Evolutionary conservation across 2,113 vertebrate species (phyloP).

Genomic region (Crotalus helleri): DNA sequence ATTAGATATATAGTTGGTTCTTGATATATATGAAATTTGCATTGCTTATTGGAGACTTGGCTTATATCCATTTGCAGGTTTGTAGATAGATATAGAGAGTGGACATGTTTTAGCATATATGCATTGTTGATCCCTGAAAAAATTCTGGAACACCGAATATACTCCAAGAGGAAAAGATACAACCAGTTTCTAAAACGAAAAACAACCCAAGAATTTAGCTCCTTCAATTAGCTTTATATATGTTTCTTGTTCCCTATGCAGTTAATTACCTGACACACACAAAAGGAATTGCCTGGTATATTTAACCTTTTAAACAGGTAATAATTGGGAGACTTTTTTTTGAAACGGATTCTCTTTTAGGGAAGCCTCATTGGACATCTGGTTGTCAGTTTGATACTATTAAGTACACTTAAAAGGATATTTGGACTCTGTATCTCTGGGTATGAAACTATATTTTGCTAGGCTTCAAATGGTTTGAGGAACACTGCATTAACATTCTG

Average conservation of each 20-base stretch:
- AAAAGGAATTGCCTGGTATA: not conserved
- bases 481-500: not conserved
- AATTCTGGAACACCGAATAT: not conserved
- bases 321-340: not conserved
- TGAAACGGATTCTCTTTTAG: not conserved
- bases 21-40: not conserved
- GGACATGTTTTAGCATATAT: not conserved
- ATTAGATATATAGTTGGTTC: not conserved
- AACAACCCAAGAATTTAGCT: not conserved
- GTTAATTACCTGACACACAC: constrained; percentile 43
- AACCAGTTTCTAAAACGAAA: not conserved
- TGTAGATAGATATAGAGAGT: not conserved
- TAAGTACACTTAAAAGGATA: not conserved
- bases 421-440: not conserved
- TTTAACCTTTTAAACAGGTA: not conserved
- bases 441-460: constrained; percentile 14
- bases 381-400: not conserved
- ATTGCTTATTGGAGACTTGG: not conserved
- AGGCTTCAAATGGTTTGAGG: not conserved
- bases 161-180: not conserved
- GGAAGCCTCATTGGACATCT: not conserved
- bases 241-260: constrained; percentile 34
- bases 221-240: not conserved
- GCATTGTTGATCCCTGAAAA: not conserved
- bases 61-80: not conserved